Conservation (phyloP, 2,113 vertebrate species). For the Alosa alosa region DNA sequence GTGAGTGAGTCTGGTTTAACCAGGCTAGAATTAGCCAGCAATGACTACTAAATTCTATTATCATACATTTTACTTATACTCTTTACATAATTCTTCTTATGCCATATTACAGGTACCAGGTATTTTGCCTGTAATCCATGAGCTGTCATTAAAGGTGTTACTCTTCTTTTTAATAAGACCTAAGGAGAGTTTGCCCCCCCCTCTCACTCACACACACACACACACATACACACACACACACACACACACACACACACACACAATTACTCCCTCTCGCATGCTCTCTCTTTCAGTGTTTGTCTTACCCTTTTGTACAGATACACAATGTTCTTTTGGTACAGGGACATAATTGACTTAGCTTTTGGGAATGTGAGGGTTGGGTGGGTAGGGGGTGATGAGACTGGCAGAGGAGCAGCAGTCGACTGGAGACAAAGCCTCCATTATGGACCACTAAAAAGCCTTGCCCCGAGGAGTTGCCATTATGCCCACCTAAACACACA, state of each 20-base stretch:
- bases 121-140: no score
- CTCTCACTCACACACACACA: not conserved
- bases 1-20: no score
- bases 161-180: not conserved
- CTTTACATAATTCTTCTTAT: no score
- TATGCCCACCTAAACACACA: not conserved
- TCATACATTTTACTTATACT: no score
- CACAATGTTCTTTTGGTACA: not conserved
- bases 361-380: not conserved
- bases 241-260: no score
- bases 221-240: no score
- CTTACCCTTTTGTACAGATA: not conserved
- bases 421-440: constrained; percentile 8
- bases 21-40: no score
- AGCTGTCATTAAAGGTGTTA: not conserved
- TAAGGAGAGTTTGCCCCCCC: not conserved
- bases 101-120: no score
- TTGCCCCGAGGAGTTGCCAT: not conserved
- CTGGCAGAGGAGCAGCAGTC: not conserved
- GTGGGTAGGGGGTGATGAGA: not conserved
- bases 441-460: not conserved
- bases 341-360: not conserved
- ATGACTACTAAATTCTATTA: no score
- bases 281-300: not conserved
- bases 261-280: not conserved